Base-by-base conservation (phyloP, 2,113 vertebrate species). In the Xiphias gladius region DNA sequence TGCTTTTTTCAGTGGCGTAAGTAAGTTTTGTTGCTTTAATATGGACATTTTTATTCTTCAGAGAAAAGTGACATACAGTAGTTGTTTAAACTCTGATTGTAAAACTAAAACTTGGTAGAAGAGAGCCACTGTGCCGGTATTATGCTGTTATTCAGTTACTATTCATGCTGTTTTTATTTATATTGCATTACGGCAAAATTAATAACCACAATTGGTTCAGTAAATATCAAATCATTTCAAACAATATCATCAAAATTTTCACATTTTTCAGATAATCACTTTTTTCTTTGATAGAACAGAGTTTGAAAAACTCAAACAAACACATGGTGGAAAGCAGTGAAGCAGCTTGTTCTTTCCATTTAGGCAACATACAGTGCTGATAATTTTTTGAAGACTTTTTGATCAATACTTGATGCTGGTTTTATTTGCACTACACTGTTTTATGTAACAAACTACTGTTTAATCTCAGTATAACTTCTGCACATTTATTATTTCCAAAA, bases 401-500 rank as follows among this genome's bases (percentile, higher is more conserved):
- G 67, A 24, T 30, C 22, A 32, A 50, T 32, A 58, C 17, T 50
- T 13, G 17, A 46, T 64, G 28, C 19, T 28, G 8, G 17, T 30
- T 76, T 77, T 41, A 59, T 46, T 69, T 65, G 7, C 35, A 37
- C 50, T 7, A 55, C 20, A 24, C 30, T 41, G 22, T 48, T 70
- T 32, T 28, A 72, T 63, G 37, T 13, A 39, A 8, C 43, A 48
- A 48, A 69, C 24, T 24, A 17, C 37, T 30, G 13, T 70, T 66
- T 35, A 46, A 65, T 73, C 50, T 43, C 24, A 64, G 16, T 13
- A 13, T 20, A 64, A 24, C 28, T 68, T 78, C 12, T 57, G 46
- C 12, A 48, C 52, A 35, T 77, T 77, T 70, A 43, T 80, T 30
- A 70, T 77, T 46, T 37, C 24, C 1, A 20, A 73, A 72, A 32